phyloP scores from a whole-genome alignment of 2,113 vertebrate genomes.

The Peromyscus maniculatus region DNA sequence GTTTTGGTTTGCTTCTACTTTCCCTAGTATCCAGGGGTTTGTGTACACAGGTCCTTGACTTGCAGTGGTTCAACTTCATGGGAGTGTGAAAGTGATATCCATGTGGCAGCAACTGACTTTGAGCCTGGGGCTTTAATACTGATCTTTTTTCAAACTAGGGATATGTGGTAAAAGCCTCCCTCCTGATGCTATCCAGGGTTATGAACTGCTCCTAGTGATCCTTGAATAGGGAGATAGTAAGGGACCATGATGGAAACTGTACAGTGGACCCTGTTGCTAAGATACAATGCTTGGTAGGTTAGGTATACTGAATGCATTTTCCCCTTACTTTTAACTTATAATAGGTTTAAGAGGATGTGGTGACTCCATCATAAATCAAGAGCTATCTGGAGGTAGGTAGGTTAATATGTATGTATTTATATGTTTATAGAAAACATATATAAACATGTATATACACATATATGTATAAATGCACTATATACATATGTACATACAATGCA shows the following conservation, averaged over 20 bases:
- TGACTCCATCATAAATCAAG: not conserved
- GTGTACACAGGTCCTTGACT: not conserved
- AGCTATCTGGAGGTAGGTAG: not conserved
- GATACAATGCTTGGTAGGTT: not conserved
- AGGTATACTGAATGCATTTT: not conserved
- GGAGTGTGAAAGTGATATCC: not conserved
- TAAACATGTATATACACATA: not conserved
- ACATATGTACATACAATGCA: not conserved
- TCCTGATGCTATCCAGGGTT: not conserved
- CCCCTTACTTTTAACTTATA: not conserved
- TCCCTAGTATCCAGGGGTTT: not conserved
- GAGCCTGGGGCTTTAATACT: not conserved
- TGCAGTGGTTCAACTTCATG: not conserved
- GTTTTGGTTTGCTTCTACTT: constrained; percentile 17
- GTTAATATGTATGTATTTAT: no score
- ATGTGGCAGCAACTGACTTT: not conserved
- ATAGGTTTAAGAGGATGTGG: not conserved
- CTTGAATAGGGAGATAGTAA: no score
- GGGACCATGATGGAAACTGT: not conserved
- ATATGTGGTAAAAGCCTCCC: not conserved
- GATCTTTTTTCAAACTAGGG: not conserved
- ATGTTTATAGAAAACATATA: no score
- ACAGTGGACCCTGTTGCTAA: not conserved
- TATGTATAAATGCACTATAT: not conserved
- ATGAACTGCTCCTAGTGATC: not conserved